Percentiles rank a stretch among this genome's conserved stretches.
Evolutionary conservation across 2,113 vertebrate genomes (phyloP).

Genomic region (Grammomys surdaster): DNA sequence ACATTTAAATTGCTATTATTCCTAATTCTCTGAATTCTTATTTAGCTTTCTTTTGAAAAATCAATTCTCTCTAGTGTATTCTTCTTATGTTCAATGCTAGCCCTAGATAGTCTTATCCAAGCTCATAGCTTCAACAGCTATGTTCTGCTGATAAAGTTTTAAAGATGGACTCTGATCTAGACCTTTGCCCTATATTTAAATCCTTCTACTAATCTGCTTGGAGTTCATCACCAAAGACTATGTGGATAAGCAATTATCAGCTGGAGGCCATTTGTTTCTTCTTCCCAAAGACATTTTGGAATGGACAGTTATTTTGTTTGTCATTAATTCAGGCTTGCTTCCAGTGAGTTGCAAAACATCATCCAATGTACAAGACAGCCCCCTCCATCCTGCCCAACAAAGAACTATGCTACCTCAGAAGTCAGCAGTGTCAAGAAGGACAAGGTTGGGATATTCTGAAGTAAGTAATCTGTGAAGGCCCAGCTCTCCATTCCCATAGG

Average conservation of each 20-base stretch:
- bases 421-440: neutral
- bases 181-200: neutral
- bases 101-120: neutral
- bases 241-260: neutral
- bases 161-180: neutral
- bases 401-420: neutral
- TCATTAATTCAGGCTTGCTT: neutral
- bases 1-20: neutral
- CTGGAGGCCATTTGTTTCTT: neutral
- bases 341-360: neutral
- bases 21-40: constrained; percentile 38
- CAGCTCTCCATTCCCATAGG: neutral
- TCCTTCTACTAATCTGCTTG: neutral
- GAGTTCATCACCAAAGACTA: neutral
- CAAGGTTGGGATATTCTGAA: neutral
- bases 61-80: neutral
- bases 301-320: neutral
- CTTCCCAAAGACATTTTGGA: neutral
- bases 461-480: neutral
- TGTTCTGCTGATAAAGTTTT: neutral
- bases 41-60: neutral
- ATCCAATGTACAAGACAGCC: neutral
- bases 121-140: neutral
- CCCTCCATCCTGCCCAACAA: neutral
- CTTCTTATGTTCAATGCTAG: neutral